phyloP scores from a whole-genome alignment of 2,113 vertebrate genomes.

The Pygathrix nemaeus region DNA sequence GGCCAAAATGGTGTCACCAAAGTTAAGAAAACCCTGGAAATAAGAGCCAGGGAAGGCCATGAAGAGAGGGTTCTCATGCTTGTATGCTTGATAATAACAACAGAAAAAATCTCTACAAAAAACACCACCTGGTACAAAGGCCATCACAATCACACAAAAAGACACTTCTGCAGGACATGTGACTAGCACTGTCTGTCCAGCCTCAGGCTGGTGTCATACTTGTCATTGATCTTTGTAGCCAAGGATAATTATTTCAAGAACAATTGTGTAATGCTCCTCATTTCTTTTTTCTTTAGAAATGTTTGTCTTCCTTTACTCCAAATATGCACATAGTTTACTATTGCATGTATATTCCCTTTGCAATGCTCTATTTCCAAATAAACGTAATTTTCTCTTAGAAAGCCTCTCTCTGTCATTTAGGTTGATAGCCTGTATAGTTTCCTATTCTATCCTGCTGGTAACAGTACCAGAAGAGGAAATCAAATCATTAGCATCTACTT shows the following conservation, averaged over 20 bases:
- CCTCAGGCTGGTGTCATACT: neutral
- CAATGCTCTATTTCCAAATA: neutral
- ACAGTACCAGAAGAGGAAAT: neutral
- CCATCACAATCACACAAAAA: neutral
- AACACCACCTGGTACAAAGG: neutral
- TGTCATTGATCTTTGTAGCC: neutral
- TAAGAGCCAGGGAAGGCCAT: neutral
- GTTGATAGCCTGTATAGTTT: neutral
- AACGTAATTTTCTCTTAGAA: neutral
- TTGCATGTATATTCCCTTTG: neutral
- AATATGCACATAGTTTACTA: neutral
- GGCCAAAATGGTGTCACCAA: neutral
- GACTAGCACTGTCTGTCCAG: neutral
- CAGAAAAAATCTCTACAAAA: neutral
- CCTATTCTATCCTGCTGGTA: neutral
- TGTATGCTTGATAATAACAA: neutral
- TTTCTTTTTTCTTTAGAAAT: neutral
- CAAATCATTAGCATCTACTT: neutral
- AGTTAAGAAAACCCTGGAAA: neutral
- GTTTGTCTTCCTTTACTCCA: neutral
- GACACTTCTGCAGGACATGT: neutral
- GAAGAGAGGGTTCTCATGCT: neutral
- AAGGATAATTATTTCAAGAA: neutral
- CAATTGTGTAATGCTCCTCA: neutral
- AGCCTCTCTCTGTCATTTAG: neutral